Evolutionary conservation across 2,113 vertebrate genomes (phyloP).

Genomic region (Pygoscelis adeliae): DNA sequence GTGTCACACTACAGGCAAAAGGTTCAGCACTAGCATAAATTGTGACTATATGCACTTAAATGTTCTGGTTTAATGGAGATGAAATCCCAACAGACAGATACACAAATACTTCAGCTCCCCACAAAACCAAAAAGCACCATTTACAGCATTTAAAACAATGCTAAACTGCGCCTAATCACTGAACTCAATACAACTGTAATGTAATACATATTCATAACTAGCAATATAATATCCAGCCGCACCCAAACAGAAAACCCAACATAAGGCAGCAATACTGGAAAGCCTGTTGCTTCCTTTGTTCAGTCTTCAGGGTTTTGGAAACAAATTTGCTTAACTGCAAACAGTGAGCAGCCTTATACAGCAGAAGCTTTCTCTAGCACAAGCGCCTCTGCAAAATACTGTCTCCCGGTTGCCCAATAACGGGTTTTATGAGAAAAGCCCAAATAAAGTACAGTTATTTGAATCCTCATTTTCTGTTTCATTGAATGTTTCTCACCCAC

Average conservation of each 20-base stretch:
- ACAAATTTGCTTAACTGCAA: background rate
- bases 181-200: background rate
- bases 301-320: background rate
- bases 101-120: background rate
- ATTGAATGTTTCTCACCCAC: background rate
- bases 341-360: background rate
- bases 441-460: background rate
- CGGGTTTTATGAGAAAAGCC: background rate
- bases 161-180: background rate
- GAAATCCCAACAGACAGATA: slow-evolving; percentile 4
- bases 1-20: background rate
- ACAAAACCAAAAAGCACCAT: background rate
- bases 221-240: background rate
- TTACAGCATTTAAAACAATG: background rate
- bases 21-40: background rate
- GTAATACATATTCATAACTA: background rate
- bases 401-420: background rate
- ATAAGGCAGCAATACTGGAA: background rate
- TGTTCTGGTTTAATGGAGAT: background rate
- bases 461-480: background rate
- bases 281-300: background rate
- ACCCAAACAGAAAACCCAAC: background rate
- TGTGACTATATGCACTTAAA: background rate
- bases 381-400: background rate
- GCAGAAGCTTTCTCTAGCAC: background rate